These are phyloP conservation scores for Charina bottae DNA, from an alignment of 2,113 vertebrate species.

Conservation along the genomic window DNA sequence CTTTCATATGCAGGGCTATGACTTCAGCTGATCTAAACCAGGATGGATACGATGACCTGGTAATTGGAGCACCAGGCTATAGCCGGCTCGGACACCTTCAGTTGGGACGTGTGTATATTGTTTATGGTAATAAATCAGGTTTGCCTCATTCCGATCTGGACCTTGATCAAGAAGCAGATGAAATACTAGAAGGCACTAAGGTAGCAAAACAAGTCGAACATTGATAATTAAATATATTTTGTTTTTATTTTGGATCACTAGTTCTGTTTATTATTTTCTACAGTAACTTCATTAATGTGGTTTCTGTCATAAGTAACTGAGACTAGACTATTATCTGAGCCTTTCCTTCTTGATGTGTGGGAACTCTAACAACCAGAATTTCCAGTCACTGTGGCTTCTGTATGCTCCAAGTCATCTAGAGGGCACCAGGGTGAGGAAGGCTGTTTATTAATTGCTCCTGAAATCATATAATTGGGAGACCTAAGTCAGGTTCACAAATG, in stretches of 20 bases:
- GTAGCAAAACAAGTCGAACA: slow-evolving; percentile 49
- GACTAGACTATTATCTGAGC: not conserved
- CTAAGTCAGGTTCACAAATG: not conserved
- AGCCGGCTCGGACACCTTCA: slow-evolving; percentile 70
- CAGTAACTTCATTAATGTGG: not conserved
- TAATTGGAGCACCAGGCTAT: slow-evolving; percentile 76
- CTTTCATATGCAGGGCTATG: slow-evolving; percentile 68
- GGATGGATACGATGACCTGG: slow-evolving; percentile 74
- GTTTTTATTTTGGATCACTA: slow-evolving; percentile 5
- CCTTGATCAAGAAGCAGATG: slow-evolving; percentile 71
- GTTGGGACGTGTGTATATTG: slow-evolving; percentile 74
- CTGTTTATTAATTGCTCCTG: not conserved
- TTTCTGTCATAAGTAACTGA: not conserved
- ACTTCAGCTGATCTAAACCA: slow-evolving; percentile 75
- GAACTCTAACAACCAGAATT: not conserved
- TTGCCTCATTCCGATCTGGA: slow-evolving; percentile 72
- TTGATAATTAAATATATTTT: not conserved
- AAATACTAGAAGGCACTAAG: slow-evolving; percentile 72
- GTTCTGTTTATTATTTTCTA: not conserved
- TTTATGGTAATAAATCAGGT: slow-evolving; percentile 71
- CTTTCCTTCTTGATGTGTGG: not conserved
- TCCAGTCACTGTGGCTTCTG: not conserved
- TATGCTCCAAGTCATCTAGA: not conserved
- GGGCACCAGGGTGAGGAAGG: not conserved
- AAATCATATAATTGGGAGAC: not conserved